These are phyloP conservation scores for Epistrophella euchroma DNA, from an alignment of 2,888 invertebrate genomes.

Conservation along the genomic window DNA sequence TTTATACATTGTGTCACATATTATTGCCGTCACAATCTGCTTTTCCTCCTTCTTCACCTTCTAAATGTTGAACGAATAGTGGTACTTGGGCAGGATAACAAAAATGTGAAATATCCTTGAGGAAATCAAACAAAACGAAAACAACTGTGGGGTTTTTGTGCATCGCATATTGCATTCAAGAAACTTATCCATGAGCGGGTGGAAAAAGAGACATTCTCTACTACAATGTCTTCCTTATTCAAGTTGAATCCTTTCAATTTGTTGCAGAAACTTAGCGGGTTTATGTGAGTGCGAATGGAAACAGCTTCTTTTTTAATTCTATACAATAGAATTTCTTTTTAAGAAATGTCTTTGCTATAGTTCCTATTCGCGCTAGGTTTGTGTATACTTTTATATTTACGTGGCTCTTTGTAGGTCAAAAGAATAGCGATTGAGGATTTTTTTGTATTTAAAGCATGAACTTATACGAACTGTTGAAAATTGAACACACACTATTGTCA, in stretches of 20 bases:
- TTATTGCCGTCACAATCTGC: conserved; percentile 15
- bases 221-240: conserved; percentile 46
- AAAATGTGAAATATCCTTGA: conserved; percentile 66
- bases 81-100: conserved; percentile 62
- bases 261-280: conserved; percentile 6
- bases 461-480: neutral
- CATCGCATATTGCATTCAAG: conserved; percentile 36
- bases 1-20: conserved; percentile 9
- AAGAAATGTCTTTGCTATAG: neutral
- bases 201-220: neutral
- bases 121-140: conserved; percentile 60
- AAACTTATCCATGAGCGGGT: neutral
- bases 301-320: conserved; percentile 11
- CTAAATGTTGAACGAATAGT: conserved; percentile 24
- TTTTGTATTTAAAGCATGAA: neutral
- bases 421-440: conserved; percentile 33
- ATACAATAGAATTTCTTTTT: neutral
- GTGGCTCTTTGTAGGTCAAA: conserved; percentile 34
- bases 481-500: no score
- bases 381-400: conserved; percentile 7
- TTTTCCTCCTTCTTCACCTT: neutral
- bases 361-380: neutral
- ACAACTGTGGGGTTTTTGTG: conserved; percentile 17
- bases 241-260: conserved; percentile 25
- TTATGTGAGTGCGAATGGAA: conserved; percentile 14